phyloP scores from a whole-genome alignment of 2,797 vertebrate species.

The Diplodus sargus region DNA sequence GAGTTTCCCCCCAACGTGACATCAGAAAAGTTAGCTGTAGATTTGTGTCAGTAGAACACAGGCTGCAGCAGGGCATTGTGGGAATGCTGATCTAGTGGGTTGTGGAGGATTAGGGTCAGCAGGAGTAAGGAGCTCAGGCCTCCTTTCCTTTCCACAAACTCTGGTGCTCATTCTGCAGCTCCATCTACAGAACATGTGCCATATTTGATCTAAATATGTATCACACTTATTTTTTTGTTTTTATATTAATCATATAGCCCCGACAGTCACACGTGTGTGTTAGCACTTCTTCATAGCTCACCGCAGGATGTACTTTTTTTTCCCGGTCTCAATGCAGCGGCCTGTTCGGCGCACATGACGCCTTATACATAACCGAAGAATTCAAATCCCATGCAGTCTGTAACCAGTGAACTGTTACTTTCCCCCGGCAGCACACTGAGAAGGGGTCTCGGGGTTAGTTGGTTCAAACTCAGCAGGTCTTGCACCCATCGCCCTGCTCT shows the following conservation, averaged over 20 bases:
- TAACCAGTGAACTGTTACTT: constrained; percentile 63
- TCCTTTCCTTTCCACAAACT: constrained; percentile 49
- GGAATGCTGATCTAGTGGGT: constrained; percentile 78
- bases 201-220: constrained; percentile 2
- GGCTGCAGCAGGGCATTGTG: constrained; percentile 62
- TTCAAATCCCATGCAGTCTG: constrained; percentile 62
- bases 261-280: background rate
- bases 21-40: constrained; percentile 56
- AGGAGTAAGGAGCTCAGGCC: constrained; percentile 75
- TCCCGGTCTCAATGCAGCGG: constrained; percentile 29
- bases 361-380: constrained; percentile 55
- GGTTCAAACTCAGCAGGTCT: constrained; percentile 77
- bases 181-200: constrained; percentile 4
- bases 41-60: constrained; percentile 68
- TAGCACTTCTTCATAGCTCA: constrained; percentile 24
- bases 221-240: background rate
- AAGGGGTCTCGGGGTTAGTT: constrained; percentile 70
- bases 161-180: constrained; percentile 35
- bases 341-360: constrained; percentile 53
- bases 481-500: constrained; percentile 69
- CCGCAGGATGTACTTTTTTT: constrained; percentile 30
- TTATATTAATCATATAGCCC: background rate
- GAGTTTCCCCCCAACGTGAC: constrained; percentile 16
- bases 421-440: constrained; percentile 38
- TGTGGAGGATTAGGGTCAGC: constrained; percentile 81